Evolutionary conservation across 2,888 invertebrate species (phyloP), one percentile per base, ranked within the genome.

Genomic region (Drosophila demipolita): DNA sequence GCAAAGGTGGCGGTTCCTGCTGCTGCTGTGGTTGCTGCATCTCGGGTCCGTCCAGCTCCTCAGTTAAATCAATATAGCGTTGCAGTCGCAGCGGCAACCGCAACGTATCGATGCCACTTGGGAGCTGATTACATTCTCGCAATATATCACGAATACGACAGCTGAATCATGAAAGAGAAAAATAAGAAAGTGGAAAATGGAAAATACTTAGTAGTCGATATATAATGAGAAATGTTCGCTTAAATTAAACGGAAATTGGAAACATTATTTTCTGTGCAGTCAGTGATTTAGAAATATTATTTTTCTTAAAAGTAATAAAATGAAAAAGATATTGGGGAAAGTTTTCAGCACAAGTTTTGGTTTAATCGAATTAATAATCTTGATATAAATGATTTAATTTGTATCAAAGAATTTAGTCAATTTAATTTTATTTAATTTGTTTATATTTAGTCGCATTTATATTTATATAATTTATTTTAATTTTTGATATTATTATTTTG

Each of bases 61-160:
- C 95, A 91, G 96, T 94, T 61, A 97, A 94, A 93, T 97, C 97
- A 77, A 97, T 93, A 93, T 97, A 97, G 81, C 95, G 94, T 85
- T 95, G 95, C 72, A 97, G 91, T 36, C 94, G 93, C 48, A 94
- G 92, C 0, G 97, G 97, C 77, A 97, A 93, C 6, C 95, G 95
- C 55, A 97, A 91, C 26, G 94, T 94, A 78, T 94, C 94, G 76
- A 97, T 96, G 17, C 97, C 97, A 78, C 95, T 94, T 0, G 97
- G 97, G 49, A 97, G 91, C 80, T 96, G 95, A 92, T 95, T 96
- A 89, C 96, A 96, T 40, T 94, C 85, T 94, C 96, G 95, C 55
- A 97, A 92, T 64, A 93, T 91, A 53, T 95, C 93, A 68, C 97
- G 94, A 52, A 97, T 95, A 29, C 93, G 93, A 91, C 97, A 97